phyloP scores from a whole-genome alignment of 2,888 invertebrate species.

The Alitta virens region DNA sequence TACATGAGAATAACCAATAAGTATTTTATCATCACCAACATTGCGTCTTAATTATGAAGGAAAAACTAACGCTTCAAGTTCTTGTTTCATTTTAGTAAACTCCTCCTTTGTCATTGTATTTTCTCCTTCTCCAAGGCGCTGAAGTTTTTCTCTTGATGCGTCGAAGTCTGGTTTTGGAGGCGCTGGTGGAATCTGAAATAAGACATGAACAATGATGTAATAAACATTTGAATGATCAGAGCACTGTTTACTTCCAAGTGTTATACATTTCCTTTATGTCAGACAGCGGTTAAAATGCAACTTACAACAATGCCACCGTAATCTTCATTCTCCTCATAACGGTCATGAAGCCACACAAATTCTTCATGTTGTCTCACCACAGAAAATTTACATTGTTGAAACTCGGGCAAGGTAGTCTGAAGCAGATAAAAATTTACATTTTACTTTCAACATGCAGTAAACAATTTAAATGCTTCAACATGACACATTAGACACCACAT shows the following conservation, averaged over 20 bases:
- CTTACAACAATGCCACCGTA: slow-evolving; percentile 98
- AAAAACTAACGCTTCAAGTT: slow-evolving; percentile 87
- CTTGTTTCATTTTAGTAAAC: slow-evolving; percentile 99
- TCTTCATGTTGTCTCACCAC: slow-evolving; percentile 98
- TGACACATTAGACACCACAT: too few relatives aligned
- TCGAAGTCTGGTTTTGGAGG: slow-evolving; percentile 91
- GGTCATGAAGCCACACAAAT: slow-evolving; percentile 97
- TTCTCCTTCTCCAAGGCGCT: slow-evolving; percentile 96
- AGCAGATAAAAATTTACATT: slow-evolving; percentile 28
- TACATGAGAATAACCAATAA: too few relatives aligned
- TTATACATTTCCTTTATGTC: too few relatives aligned
- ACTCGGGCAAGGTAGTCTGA: slow-evolving; percentile 82
- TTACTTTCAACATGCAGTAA: too few relatives aligned
- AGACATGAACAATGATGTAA: too few relatives aligned
- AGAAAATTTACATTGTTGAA: slow-evolving; percentile 88
- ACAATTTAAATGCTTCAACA: too few relatives aligned
- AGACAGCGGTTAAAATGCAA: too few relatives aligned
- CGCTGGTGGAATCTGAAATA: slow-evolving; percentile 62
- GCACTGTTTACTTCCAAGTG: too few relatives aligned
- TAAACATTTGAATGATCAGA: too few relatives aligned
- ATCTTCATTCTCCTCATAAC: slow-evolving; percentile 94
- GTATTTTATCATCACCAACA: too few relatives aligned
- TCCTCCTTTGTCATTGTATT: slow-evolving; percentile 98
- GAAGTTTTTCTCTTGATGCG: slow-evolving; percentile 95
- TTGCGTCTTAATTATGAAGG: neutral